Conservation (phyloP, 2,797 vertebrate genomes). For the Pseudocheirus occidentalis region DNA sequence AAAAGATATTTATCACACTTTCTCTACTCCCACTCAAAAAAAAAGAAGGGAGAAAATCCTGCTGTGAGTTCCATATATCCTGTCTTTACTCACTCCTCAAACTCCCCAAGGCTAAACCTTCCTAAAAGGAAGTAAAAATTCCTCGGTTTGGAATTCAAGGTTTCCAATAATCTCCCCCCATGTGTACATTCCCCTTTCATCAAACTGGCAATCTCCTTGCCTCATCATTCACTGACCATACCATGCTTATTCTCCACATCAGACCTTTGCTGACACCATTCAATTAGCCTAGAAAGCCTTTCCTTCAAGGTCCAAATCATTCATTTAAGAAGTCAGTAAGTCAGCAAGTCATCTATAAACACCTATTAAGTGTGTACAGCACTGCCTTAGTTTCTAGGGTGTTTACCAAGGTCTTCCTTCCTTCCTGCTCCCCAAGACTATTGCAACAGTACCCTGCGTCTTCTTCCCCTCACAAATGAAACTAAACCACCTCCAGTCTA, state of each 20-base stretch:
- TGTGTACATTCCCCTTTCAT: not conserved
- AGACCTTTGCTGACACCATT: not conserved
- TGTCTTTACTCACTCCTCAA: not conserved
- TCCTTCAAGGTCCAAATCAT: not conserved
- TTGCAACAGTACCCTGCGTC: not conserved
- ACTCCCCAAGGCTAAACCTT: not conserved
- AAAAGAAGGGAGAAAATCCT: not conserved
- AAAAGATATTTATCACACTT: not conserved
- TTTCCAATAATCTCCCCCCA: not conserved
- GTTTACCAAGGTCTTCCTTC: not conserved
- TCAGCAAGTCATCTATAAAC: not conserved
- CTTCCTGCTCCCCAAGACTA: not conserved
- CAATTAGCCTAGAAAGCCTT: not conserved
- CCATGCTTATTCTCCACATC: not conserved
- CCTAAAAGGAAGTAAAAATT: not conserved
- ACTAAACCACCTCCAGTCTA: not conserved
- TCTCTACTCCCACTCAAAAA: not conserved
- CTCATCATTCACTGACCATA: not conserved
- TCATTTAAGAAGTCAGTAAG: not conserved
- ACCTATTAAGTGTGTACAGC: not conserved
- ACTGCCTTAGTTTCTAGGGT: not conserved
- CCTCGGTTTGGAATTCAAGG: not conserved
- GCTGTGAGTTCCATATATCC: not conserved
- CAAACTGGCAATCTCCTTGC: not conserved
- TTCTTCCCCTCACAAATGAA: not conserved